Evolutionary conservation across 1,140 invertebrate genomes (phyloP).

Genomic region (Drosophila nasuta): DNA sequence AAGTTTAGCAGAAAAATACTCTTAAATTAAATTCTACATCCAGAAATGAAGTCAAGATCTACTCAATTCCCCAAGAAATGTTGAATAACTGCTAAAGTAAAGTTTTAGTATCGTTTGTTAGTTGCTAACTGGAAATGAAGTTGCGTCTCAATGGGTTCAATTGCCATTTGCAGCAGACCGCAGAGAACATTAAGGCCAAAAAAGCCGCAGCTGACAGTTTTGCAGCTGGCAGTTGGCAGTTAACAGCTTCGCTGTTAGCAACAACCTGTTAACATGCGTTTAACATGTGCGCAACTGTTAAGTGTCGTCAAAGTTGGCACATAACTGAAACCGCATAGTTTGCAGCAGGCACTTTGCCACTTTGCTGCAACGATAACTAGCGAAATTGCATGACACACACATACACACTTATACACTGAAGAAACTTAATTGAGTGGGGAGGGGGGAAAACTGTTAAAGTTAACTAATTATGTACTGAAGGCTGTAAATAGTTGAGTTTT

Average conservation of each 20-base stretch:
- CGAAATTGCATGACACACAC: neutral
- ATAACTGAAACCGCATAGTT: constrained; percentile 33
- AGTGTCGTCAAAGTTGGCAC: constrained; percentile 17
- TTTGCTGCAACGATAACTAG: constrained; percentile 17
- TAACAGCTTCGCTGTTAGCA: constrained; percentile 18
- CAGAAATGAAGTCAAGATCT: too few relatives aligned
- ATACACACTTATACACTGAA: too few relatives aligned
- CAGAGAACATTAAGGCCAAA: constrained; percentile 5
- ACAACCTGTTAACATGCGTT: constrained; percentile 26
- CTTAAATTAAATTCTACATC: too few relatives aligned
- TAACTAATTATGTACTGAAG: constrained; percentile 42
- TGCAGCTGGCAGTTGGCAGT: neutral
- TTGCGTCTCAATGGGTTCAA: neutral
- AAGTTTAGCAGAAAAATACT: too few relatives aligned
- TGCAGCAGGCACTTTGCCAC: constrained; percentile 17
- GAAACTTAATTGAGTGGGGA: too few relatives aligned
- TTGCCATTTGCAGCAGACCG: constrained; percentile 3
- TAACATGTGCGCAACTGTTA: constrained; percentile 27
- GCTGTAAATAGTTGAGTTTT: constrained; percentile 30
- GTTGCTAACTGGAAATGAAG: neutral
- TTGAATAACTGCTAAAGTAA: too few relatives aligned
- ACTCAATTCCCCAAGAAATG: too few relatives aligned
- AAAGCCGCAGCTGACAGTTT: neutral
- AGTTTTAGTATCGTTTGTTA: neutral
- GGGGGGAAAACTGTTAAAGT: neutral